Evolutionary conservation across 2,113 vertebrate species (phyloP).

Genomic region (Lanius collurio): DNA sequence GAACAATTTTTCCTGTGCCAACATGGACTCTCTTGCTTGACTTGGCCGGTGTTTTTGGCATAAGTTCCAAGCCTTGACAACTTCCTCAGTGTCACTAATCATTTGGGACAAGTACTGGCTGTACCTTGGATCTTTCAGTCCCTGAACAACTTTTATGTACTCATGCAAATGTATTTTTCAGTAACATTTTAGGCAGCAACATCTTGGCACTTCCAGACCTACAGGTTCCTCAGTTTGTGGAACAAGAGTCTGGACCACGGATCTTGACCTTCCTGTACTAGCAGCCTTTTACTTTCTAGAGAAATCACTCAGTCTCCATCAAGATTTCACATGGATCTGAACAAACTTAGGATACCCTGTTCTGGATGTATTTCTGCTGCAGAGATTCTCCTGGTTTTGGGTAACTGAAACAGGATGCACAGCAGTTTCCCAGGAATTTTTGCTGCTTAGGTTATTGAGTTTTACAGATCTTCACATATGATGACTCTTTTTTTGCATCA

Average conservation of each 20-base stretch:
- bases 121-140: background rate
- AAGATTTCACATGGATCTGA: background rate
- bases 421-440: background rate
- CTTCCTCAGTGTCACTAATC: background rate
- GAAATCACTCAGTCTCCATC: background rate
- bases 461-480: background rate
- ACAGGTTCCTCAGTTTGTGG: background rate
- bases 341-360: background rate
- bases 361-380: background rate
- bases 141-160: background rate
- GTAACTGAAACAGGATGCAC: background rate
- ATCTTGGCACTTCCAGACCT: background rate
- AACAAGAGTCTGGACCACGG: background rate
- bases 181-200: background rate
- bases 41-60: constrained; percentile 4
- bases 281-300: background rate
- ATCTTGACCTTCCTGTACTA: background rate
- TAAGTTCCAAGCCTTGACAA: constrained; percentile 12
- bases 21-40: constrained; percentile 5
- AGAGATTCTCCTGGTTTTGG: background rate
- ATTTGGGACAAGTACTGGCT: constrained; percentile 1
- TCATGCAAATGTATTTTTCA: background rate
- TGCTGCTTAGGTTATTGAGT: background rate
- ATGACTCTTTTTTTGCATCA: background rate
- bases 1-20: constrained; percentile 7